Evolutionary conservation across 2,888 invertebrate species (phyloP), one percentile per base, ranked within the genome.

Genomic region (Oscheius sp.): DNA sequence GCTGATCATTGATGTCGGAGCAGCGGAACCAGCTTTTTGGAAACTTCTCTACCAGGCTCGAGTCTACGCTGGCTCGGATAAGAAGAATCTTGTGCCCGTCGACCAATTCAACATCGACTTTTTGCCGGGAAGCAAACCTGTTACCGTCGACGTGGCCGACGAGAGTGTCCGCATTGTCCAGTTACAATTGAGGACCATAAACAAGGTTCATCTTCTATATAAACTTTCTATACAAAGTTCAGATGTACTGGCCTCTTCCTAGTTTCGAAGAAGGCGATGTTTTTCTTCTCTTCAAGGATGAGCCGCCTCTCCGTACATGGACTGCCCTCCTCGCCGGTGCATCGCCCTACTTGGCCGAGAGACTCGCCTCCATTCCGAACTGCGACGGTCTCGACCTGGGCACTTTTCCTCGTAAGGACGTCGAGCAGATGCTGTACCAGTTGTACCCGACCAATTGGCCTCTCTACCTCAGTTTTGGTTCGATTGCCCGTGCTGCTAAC

Each of bases 361-460:
- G 29, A 46, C 43, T 45, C 1, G 9, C 45, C 13, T n/a, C 35
- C 16, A 58, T 29, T 12, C 25, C 58, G 6, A 18, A 49, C 2
- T 49, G 49, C 13, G 58, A 66, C 29, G 41, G 52, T 41, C 69
- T 83, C 66, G 64, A 63, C 29, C 76, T 76, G 56, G 55, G 53
- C 1, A 63, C 53, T 1, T 69, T 74, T 29, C 76, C 75, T n/a
- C 74, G 75, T 43, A 53, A 69, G 21, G 75, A 74, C 6, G 81
- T 84, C 59, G 63, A 77, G 29, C 81, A 83, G 55, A 70, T 84
- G 23, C 76, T 84, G 21, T 45, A 46, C 18, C 64, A 66, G 16
- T 74, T 73, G 18, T 84, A 84, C 69, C 81, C 83, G 3, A 83
- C 79, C 56, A 78, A 80, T 21, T 81, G 83, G 49, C 80, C 84